These are phyloP conservation scores for Muraenolepis orangiensis DNA, from an alignment of 2,797 vertebrate genomes.

Conservation along the genomic window DNA sequence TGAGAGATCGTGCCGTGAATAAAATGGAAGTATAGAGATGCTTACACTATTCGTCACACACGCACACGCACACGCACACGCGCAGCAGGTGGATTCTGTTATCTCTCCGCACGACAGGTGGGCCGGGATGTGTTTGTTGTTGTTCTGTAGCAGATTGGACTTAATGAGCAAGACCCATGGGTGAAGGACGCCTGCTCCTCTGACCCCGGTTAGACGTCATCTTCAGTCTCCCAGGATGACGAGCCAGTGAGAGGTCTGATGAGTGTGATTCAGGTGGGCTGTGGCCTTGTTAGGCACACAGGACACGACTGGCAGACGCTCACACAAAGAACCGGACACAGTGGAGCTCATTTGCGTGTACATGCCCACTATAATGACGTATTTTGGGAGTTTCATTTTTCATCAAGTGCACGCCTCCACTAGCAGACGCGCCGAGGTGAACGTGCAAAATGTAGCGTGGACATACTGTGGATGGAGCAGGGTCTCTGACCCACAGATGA, in stretches of 20 bases:
- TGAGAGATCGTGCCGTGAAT: too few relatives aligned
- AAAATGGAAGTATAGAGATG: too few relatives aligned
- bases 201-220: conserved; percentile 13
- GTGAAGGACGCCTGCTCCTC: conserved; percentile 40
- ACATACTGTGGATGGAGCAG: neutral
- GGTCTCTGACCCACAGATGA: neutral
- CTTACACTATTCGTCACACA: too few relatives aligned
- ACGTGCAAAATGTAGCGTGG: neutral
- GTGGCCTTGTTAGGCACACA: neutral
- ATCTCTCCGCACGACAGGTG: conserved; percentile 36
- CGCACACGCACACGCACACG: neutral
- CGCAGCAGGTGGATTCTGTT: conserved; percentile 7
- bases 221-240: neutral
- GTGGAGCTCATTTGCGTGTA: neutral
- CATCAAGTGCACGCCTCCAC: neutral
- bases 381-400: neutral
- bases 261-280: neutral
- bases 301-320: neutral
- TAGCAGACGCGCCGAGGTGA: neutral
- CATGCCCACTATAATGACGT: neutral
- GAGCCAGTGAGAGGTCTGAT: neutral
- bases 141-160: conserved; percentile 47
- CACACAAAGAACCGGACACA: neutral
- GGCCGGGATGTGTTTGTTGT: conserved; percentile 19
- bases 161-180: conserved; percentile 39